A percentile compares a stretch with the other conserved stretches of the same genome.
Conservation (phyloP, 2,888 invertebrate genomes). For the Fragum whitleyi region DNA sequence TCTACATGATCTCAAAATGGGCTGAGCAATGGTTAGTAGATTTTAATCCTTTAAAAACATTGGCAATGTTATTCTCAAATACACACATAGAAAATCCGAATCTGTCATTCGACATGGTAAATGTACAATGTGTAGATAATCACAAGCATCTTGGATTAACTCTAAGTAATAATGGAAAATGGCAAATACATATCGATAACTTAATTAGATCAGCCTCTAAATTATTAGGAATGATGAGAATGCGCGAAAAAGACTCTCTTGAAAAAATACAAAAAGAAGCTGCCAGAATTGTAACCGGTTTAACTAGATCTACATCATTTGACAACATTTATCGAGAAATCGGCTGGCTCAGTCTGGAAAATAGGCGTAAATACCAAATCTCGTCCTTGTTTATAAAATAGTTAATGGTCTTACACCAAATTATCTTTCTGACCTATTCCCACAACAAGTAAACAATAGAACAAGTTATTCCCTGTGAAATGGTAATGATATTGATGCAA, state of each 20-base stretch:
- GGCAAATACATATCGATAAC: conserved; percentile 28
- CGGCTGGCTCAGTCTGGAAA: conserved; percentile 14
- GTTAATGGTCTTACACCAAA: not conserved
- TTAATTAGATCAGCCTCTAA: conserved; percentile 31
- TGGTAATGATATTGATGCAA: not conserved
- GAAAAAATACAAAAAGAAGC: conserved; percentile 38
- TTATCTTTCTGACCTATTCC: conserved; percentile 21
- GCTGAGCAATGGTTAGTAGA: conserved; percentile 31
- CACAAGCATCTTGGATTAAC: conserved; percentile 25
- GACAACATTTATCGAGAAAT: conserved; percentile 20
- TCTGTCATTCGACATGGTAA: not conserved
- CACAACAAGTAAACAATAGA: not conserved
- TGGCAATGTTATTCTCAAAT: conserved; percentile 17
- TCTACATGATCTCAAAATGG: not conserved
- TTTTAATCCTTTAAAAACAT: conserved; percentile 24
- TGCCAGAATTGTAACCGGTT: conserved; percentile 31
- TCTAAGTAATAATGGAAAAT: conserved; percentile 24
- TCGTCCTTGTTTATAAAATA: not conserved
- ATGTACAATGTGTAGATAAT: not conserved
- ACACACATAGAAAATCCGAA: not conserved
- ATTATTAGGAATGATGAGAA: conserved; percentile 29
- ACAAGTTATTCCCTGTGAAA: conserved; percentile 9
- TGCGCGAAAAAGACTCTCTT: conserved; percentile 13
- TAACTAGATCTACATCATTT: conserved; percentile 23
- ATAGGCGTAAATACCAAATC: conserved; percentile 29